These are phyloP conservation scores for Macroramphosus scolopax DNA, from an alignment of 2,797 vertebrate species.

Conservation along the genomic window DNA sequence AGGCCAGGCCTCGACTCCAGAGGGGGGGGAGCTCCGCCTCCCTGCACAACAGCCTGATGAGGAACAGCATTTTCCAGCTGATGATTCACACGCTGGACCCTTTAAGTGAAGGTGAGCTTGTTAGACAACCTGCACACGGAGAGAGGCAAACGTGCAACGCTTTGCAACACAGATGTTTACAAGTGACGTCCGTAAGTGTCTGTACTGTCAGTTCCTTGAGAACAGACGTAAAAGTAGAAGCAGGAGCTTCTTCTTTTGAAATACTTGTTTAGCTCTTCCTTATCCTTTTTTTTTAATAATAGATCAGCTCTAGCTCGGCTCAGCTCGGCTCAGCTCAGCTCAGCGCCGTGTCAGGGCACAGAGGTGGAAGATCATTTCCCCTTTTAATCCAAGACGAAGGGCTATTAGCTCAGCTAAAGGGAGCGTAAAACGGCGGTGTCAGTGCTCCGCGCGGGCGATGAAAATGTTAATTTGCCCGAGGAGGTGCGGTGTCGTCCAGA, in stretches of 20 bases:
- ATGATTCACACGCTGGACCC: conserved; percentile 99
- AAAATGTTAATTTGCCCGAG: conserved; percentile 44
- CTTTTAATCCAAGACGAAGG: conserved; percentile 63
- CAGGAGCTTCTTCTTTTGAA: no score
- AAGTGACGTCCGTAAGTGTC: no score
- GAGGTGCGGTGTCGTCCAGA: conserved; percentile 32
- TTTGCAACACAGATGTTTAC: no score
- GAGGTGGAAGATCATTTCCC: conserved; percentile 47
- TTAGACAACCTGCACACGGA: conserved; percentile 2
- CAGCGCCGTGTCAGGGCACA: conserved; percentile 22
- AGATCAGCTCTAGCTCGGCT: conserved; percentile 13
- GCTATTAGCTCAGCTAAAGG: conserved; percentile 51
- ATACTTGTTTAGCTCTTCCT: no score
- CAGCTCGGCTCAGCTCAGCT: conserved; percentile 16
- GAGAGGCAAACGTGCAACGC: no score
- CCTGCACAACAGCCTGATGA: conserved; percentile 97
- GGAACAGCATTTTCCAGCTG: conserved; percentile 99
- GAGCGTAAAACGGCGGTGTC: conserved; percentile 52
- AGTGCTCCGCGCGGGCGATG: conserved; percentile 36
- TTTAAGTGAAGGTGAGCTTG: conserved; percentile 90
- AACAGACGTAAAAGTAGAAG: no score
- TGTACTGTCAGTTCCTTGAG: no score
- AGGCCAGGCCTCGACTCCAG: conserved; percentile 93
- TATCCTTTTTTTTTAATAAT: conserved; percentile 1
- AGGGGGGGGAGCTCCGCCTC: conserved; percentile 96